These are phyloP conservation scores for Erebia ligea DNA, from an alignment of 2,888 invertebrate species.

Conservation along the genomic window DNA sequence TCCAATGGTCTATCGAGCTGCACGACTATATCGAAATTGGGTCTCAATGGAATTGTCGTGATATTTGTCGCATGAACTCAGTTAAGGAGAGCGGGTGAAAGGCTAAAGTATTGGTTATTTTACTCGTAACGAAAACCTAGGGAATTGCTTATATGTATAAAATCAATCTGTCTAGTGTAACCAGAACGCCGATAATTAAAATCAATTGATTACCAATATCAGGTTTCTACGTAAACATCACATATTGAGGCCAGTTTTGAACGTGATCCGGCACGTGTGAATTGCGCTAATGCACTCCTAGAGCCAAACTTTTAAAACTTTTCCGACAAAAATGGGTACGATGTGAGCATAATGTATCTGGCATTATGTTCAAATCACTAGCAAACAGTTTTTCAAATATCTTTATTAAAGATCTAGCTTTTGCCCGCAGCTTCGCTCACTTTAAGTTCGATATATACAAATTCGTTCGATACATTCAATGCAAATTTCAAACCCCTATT, in stretches of 20 bases:
- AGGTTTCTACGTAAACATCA: background rate
- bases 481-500: background rate
- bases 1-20: background rate
- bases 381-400: background rate
- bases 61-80: background rate
- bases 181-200: background rate
- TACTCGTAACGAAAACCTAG: background rate
- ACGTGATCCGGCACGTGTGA: conserved; percentile 5
- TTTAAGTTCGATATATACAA: background rate
- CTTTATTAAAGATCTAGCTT: too few species aligned
- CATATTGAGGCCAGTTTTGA: background rate
- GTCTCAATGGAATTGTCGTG: conserved; percentile 3
- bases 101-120: background rate
- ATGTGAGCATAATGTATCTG: too few species aligned
- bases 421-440: too few species aligned
- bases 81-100: background rate
- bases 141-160: background rate
- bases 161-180: background rate
- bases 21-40: background rate
- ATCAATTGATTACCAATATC: conserved; percentile 1
- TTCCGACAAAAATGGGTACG: background rate
- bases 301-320: too few species aligned
- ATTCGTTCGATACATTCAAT: background rate
- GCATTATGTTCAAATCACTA: background rate
- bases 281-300: background rate